Conservation (phyloP, 2,113 vertebrate genomes). For the Bucco capensis region DNA sequence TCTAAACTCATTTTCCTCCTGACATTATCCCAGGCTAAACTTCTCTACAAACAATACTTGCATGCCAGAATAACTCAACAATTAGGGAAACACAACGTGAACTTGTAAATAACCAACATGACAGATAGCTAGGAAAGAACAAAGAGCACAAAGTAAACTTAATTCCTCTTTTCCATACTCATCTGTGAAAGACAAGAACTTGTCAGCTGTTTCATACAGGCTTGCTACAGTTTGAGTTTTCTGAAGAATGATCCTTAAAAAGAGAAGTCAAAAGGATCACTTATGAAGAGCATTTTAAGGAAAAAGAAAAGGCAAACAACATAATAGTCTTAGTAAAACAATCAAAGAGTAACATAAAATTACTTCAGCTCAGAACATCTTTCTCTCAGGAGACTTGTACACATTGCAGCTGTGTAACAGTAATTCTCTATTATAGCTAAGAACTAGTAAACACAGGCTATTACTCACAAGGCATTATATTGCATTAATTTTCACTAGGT, state of each 20-base stretch:
- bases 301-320: not conserved
- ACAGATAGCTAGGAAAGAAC: not conserved
- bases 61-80: not conserved
- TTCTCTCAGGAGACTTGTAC: not conserved
- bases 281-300: not conserved
- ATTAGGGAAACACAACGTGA: not conserved
- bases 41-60: not conserved
- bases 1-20: not conserved
- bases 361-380: not conserved
- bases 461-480: not conserved
- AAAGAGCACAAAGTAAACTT: not conserved
- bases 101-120: not conserved
- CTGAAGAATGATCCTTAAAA: not conserved
- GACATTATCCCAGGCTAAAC: not conserved
- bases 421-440: constrained; percentile 2
- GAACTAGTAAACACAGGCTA: not conserved
- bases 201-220: not conserved
- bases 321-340: not conserved
- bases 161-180: not conserved
- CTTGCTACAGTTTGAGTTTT: not conserved
- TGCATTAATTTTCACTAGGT: not conserved
- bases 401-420: not conserved
- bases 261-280: not conserved
- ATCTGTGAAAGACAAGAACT: not conserved
- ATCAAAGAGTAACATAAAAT: not conserved